Evolutionary conservation across 1,140 invertebrate species (phyloP), one percentile per base, ranked within the genome.

Genomic region (Anastrepha obliqua): DNA sequence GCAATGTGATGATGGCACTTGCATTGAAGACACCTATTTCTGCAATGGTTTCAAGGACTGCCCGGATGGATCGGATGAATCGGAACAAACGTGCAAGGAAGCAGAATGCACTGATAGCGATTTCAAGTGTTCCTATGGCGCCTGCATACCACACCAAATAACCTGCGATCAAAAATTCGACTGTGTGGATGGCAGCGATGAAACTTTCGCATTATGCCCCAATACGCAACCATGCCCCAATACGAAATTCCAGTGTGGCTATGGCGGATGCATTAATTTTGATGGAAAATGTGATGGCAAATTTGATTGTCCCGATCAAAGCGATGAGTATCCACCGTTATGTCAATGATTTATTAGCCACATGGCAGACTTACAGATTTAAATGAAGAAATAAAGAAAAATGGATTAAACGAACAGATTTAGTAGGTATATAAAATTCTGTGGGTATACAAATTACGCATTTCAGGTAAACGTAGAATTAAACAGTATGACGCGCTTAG

Each of bases 121-220:
- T 74, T 47, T 47, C 2, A 47, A 47, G 44, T 74, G 67, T 44
- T 8, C 39, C 42, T 74, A 74, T 74, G 67, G 67, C 0, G 67
- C 13, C 17, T 74, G 67, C n/a, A 47, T 74, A 74, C 42, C 67
- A 0, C 0, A 3, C 7, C 5, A 44, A 1, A 44, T 13, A 6
- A 1, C 0, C 6, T 74, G 67, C 42, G 42, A 74, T 47, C 39
- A 74, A n/a, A 15, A 47, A 74, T 17, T 74, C 42, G 15, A 74
- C 39, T 74, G 67, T 15, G 6, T 17, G 39, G 67, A 74, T 74
- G 67, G 67, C 67, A 74, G 42, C 17, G 67, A 74, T 74, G 67
- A 74, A 74, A 17, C 13, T 29, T 74, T n/a, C 39, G 0, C 6
- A 17, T 1, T 6, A 11, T 74, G 67, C 44, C 1, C 13, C 11